phyloP scores from a whole-genome alignment of 2,113 vertebrate species.

The Heterotis niloticus region DNA sequence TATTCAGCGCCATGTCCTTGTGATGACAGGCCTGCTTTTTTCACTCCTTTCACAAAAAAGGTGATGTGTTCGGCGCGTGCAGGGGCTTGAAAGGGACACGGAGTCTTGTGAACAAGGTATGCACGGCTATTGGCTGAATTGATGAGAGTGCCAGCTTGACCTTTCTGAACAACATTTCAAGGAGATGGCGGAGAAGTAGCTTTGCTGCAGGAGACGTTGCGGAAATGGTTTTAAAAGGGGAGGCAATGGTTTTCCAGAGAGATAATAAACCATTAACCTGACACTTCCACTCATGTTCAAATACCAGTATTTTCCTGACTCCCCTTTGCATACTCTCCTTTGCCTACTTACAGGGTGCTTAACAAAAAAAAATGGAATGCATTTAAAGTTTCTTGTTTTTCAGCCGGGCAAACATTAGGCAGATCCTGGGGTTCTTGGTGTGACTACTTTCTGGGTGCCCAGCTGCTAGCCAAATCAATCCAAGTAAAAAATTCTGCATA shows the following conservation, averaged over 20 bases:
- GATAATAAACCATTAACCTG: not conserved
- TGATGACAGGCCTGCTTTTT: too few relatives aligned
- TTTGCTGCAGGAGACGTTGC: not conserved
- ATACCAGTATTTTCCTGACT: not conserved
- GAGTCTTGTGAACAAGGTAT: not conserved
- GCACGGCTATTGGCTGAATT: not conserved
- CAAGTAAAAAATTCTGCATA: not conserved
- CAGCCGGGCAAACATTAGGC: not conserved
- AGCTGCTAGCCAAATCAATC: not conserved
- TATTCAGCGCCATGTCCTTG: too few relatives aligned
- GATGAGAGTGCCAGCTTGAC: not conserved
- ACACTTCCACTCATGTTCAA: not conserved
- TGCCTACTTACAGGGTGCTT: not conserved
- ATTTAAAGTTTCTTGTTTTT: not conserved
- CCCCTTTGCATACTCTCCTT: not conserved
- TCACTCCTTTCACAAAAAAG: too few relatives aligned
- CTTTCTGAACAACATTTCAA: not conserved
- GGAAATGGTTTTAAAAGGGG: not conserved
- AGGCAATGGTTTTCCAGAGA: not conserved
- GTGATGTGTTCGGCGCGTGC: not conserved
- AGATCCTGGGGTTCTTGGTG: not conserved
- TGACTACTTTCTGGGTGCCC: not conserved
- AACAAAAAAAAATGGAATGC: not conserved
- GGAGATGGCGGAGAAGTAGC: too few relatives aligned
- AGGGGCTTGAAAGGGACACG: not conserved